These are phyloP conservation scores for Myripristis murdjan DNA, from an alignment of 2,797 vertebrate species.

Conservation along the genomic window DNA sequence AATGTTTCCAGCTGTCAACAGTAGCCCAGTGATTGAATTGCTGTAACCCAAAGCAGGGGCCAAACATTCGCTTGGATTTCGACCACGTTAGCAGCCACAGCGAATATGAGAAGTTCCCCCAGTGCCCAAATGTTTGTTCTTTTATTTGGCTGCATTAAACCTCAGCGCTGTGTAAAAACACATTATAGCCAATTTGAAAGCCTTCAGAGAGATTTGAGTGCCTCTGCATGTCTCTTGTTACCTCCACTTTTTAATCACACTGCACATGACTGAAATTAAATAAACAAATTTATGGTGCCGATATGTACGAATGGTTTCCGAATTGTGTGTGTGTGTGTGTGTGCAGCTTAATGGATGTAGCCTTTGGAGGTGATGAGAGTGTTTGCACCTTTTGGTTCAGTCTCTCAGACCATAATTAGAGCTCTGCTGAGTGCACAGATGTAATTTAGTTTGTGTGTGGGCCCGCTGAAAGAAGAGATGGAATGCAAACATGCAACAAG, in stretches of 20 bases:
- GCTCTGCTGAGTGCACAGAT: constrained; percentile 3
- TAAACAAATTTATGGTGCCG: constrained; percentile 25
- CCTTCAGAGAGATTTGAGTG: constrained; percentile 8
- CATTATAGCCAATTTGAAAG: constrained; percentile 11
- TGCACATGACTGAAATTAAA: constrained; percentile 23
- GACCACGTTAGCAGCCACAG: constrained; percentile 19
- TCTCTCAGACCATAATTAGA: constrained; percentile 11
- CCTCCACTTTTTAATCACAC: background rate
- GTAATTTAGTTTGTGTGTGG: constrained; percentile 8
- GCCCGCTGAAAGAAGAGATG: constrained; percentile 1
- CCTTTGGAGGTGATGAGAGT: too few species aligned
- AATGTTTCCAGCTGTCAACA: background rate
- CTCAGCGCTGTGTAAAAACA: background rate
- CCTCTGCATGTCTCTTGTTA: constrained; percentile 9
- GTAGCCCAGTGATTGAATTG: constrained; percentile 18
- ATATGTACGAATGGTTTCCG: constrained; percentile 50
- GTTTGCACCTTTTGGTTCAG: constrained; percentile 10
- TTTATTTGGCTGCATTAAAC: constrained; percentile 4
- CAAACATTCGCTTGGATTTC: constrained; percentile 10
- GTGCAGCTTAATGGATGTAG: too few species aligned
- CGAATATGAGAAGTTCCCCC: constrained; percentile 23
- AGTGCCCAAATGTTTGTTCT: constrained; percentile 14
- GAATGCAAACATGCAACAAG: background rate
- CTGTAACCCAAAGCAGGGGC: constrained; percentile 2
- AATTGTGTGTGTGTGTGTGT: constrained; percentile 19